These are phyloP conservation scores for Mixornis gularis DNA, from an alignment of 2,113 vertebrate species.

Conservation along the genomic window DNA sequence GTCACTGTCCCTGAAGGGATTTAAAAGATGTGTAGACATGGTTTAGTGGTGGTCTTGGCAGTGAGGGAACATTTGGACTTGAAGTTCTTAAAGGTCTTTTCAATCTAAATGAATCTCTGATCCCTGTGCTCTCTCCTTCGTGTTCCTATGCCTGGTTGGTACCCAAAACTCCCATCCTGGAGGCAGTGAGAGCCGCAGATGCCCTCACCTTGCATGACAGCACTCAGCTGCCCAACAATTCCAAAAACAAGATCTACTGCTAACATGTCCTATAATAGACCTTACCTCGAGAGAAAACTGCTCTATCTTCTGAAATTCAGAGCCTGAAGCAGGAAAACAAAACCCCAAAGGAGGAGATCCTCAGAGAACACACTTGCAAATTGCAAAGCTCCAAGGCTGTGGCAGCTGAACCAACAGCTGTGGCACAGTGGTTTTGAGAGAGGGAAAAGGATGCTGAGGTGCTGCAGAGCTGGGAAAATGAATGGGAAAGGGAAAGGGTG, in stretches of 20 bases:
- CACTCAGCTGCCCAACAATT: neutral
- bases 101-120: neutral
- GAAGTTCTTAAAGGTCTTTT: neutral
- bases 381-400: neutral
- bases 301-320: neutral
- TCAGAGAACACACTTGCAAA: neutral
- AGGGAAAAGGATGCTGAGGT: neutral
- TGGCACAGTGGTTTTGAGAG: rapidly evolving
- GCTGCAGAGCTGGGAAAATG: neutral
- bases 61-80: neutral
- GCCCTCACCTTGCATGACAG: rapidly evolving
- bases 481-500: no score
- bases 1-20: neutral
- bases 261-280: rapidly evolving
- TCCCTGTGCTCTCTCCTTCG: neutral
- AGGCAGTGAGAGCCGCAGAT: neutral
- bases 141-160: neutral
- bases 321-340: neutral
- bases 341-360: neutral
- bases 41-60: neutral
- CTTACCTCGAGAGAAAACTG: neutral
- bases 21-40: neutral
- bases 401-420: neutral
- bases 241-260: neutral
- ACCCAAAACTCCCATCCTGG: neutral